phyloP scores from a whole-genome alignment of 2,113 vertebrate genomes.

The Cryptotis parvus region DNA sequence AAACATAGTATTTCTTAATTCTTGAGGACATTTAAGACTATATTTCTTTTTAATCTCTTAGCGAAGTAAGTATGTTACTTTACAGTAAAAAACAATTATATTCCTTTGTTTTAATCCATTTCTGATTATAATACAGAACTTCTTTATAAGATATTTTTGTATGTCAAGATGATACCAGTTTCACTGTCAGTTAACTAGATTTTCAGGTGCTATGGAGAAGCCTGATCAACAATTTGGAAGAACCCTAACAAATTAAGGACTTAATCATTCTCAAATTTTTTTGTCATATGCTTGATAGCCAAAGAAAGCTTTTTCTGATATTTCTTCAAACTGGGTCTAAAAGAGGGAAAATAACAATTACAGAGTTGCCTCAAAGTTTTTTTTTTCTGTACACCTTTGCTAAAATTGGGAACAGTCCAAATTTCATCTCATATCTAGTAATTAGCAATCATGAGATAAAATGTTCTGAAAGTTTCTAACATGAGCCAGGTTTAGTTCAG shows the following conservation, averaged over 20 bases:
- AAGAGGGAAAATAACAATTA: not conserved
- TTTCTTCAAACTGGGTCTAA: not conserved
- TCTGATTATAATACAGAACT: not conserved
- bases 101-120: constrained; percentile 5
- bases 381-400: not conserved
- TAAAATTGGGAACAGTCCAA: not conserved
- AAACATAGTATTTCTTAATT: no score
- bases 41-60: constrained; percentile 4
- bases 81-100: not conserved
- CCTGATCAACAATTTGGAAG: not conserved
- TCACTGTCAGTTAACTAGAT: not conserved
- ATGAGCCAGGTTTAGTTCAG: not conserved
- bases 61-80: not conserved
- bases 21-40: not conserved
- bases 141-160: not conserved
- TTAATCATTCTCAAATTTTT: not conserved
- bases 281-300: not conserved
- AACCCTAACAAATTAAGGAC: not conserved
- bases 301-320: not conserved
- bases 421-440: not conserved
- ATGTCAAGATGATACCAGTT: not conserved
- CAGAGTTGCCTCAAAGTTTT: not conserved
- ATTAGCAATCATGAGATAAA: not conserved
- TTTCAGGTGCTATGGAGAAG: not conserved
- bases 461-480: not conserved